A percentile compares a stretch with the other conserved stretches of the same genome.
Conservation (phyloP, 2,888 invertebrate genomes). For the Acanthopleura granulata region DNA sequence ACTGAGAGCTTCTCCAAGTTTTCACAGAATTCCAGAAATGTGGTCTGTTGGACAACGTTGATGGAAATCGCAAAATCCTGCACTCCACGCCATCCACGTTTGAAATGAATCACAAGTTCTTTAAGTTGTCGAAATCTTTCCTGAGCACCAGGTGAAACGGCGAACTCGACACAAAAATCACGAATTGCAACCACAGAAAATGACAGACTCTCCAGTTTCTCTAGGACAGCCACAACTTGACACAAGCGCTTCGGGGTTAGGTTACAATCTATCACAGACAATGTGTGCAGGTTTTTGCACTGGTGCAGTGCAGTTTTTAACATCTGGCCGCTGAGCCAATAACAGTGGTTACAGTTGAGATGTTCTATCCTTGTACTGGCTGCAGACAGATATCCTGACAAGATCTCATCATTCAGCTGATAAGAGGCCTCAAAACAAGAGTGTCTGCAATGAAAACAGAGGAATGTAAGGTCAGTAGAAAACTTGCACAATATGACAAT, state of each 20-base stretch:
- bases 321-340: constrained; percentile 54
- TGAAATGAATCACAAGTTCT: constrained; percentile 56
- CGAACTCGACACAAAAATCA: constrained; percentile 58
- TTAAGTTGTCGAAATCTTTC: constrained; percentile 46
- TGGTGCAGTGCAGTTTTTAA: constrained; percentile 46
- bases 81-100: constrained; percentile 45
- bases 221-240: constrained; percentile 47
- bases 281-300: constrained; percentile 52
- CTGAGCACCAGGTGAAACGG: constrained; percentile 46
- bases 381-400: constrained; percentile 45
- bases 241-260: constrained; percentile 55
- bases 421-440: constrained; percentile 49
- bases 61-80: constrained; percentile 46
- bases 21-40: constrained; percentile 60
- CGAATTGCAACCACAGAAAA: constrained; percentile 57
- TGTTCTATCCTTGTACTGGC: constrained; percentile 42
- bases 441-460: constrained; percentile 43
- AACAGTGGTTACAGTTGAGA: constrained; percentile 60
- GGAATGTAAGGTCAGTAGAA: neutral
- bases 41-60: constrained; percentile 56
- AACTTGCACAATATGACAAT: neutral
- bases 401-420: constrained; percentile 42
- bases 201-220: constrained; percentile 50
- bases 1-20: constrained; percentile 58
- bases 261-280: constrained; percentile 59